phyloP scores from a whole-genome alignment of 2,797 vertebrate genomes.

The Gymnopithys bicolor region DNA sequence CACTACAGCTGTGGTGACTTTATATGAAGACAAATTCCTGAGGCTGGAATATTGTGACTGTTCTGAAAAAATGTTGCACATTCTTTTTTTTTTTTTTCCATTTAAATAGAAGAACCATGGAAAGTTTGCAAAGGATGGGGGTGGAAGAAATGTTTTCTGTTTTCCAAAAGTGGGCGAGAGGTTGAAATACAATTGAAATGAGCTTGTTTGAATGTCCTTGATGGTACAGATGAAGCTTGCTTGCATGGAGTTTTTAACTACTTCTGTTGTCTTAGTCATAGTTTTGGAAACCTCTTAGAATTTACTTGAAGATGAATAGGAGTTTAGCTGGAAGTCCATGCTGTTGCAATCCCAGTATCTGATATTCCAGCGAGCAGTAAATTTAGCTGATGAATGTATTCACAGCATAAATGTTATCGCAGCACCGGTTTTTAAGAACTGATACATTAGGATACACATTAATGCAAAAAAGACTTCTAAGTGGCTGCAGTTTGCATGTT shows the following conservation, averaged over 20 bases:
- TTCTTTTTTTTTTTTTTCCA: not conserved
- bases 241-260: not conserved
- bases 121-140: not conserved
- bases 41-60: not conserved
- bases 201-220: not conserved
- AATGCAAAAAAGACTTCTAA: not conserved
- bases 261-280: not conserved
- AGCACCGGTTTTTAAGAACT: not conserved
- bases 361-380: not conserved
- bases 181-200: not conserved
- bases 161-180: not conserved
- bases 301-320: not conserved
- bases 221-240: not conserved
- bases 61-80: conserved; percentile 1
- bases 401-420: not conserved
- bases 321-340: not conserved
- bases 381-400: not conserved
- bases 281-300: not conserved
- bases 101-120: not conserved
- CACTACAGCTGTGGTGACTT: not conserved
- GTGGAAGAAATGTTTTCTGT: conserved; percentile 27
- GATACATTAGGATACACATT: not conserved
- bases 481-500: not conserved
- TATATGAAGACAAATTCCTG: conserved; percentile 17
- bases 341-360: not conserved